phyloP scores from a whole-genome alignment of 1,140 invertebrate species.

The Triops cancriformis region DNA sequence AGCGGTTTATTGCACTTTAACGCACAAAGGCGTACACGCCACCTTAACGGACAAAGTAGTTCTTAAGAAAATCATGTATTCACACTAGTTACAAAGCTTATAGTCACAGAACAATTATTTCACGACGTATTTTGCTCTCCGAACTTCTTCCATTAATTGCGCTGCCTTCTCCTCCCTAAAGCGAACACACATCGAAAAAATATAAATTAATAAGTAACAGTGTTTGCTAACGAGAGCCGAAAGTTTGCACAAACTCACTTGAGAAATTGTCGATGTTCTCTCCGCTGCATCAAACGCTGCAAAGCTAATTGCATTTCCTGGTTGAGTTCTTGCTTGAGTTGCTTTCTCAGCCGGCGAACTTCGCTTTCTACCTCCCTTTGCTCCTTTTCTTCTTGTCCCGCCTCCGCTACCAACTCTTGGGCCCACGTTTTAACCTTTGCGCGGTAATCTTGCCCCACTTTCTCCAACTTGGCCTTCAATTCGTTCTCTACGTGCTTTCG shows the following conservation, averaged over 20 bases:
- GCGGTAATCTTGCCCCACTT: not conserved
- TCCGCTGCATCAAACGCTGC: not conserved
- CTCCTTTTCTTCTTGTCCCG: not conserved
- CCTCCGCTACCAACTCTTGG: not conserved
- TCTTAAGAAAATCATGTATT: not conserved
- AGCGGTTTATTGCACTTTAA: no score
- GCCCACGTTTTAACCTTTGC: slow-evolving; percentile 8
- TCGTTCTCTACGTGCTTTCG: not conserved
- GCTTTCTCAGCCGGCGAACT: slow-evolving; percentile 3
- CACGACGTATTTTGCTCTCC: slow-evolving; percentile 5
- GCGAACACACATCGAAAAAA: not conserved
- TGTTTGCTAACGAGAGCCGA: not conserved
- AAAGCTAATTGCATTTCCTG: slow-evolving; percentile 13
- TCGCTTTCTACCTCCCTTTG: slow-evolving; percentile 13
- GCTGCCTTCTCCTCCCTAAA: slow-evolving; percentile 21
- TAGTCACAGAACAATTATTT: not conserved
- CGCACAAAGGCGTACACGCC: no score
- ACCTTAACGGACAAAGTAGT: not conserved
- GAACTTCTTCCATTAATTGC: slow-evolving; percentile 16
- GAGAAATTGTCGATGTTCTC: slow-evolving; percentile 18
- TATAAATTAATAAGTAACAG: not conserved
- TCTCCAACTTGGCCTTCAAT: not conserved
- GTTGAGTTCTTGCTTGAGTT: slow-evolving; percentile 14
- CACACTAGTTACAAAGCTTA: not conserved
- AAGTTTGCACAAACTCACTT: not conserved